These are phyloP conservation scores for Etheostoma spectabile DNA, from an alignment of 2,113 vertebrate species.

Conservation along the genomic window DNA sequence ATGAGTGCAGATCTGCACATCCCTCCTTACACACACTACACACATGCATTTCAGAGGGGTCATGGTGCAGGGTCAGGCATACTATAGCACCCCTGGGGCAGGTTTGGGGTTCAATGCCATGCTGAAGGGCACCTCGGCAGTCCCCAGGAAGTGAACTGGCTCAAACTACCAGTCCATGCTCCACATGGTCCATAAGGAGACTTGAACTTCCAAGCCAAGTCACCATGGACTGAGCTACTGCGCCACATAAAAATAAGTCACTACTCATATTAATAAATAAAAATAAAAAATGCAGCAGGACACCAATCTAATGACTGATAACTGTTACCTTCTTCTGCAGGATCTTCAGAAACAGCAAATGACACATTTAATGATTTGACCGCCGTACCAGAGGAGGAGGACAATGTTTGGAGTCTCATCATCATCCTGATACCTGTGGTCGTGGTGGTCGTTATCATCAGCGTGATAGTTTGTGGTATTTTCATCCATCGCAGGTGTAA, in stretches of 20 bases:
- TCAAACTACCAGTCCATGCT: too few relatives aligned
- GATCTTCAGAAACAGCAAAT: fast-evolving
- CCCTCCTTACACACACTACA: too few relatives aligned
- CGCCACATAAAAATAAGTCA: not conserved
- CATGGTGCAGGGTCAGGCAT: too few relatives aligned
- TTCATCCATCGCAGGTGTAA: conserved; percentile 58
- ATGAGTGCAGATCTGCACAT: too few relatives aligned
- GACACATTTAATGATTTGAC: fast-evolving
- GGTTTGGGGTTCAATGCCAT: too few relatives aligned
- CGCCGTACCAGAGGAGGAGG: fast-evolving
- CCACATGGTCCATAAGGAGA: too few relatives aligned
- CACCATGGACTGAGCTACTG: too few relatives aligned
- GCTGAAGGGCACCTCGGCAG: too few relatives aligned
- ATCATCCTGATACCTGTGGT: conserved; percentile 66
- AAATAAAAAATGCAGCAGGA: not conserved
- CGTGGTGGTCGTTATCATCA: conserved; percentile 57
- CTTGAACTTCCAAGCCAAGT: too few relatives aligned
- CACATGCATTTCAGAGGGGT: too few relatives aligned
- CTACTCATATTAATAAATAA: not conserved
- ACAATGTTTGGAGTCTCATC: not conserved
- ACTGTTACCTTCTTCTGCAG: not conserved
- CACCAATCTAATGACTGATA: not conserved
- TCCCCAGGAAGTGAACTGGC: too few relatives aligned
- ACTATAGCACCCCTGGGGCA: too few relatives aligned
- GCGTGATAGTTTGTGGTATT: conserved; percentile 48